Evolutionary conservation across 2,888 invertebrate genomes (phyloP), one percentile per base, ranked within the genome.

Genomic region (Drosophila tanythrix): DNA sequence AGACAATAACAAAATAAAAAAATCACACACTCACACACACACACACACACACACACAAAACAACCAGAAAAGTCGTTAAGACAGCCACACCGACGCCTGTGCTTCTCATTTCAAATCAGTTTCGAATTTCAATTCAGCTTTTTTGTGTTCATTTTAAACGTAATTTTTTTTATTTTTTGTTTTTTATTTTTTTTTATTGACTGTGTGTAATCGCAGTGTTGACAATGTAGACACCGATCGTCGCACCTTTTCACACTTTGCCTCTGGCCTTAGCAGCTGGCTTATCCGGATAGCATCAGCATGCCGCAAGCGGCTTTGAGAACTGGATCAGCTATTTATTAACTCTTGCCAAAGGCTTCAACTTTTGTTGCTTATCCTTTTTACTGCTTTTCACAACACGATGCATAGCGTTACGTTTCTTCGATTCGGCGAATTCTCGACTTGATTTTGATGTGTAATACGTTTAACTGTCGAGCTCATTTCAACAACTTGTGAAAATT

Each of bases 191-290:
- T 74, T 55, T 52, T 31, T 51, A 38, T 60, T 64, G 50, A 29
- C 27, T 27, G 5, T 53, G 33, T 74, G 70, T 81, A 69, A 76
- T 74, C 77, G 76, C 82, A 73, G 75, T 76, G 85, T 81, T 76
- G 89, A 89, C 89, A 90, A 83, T 82, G 76, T 75, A 77, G 70
- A 71, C 68, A 57, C n/a, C 60, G 58, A 27, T 57, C 61, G 81
- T 83, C 87, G 88, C 90, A 90, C 88, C 88, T 89, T 85, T 88
- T 82, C 77, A 77, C 82, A 79, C 80, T 74, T 74, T 74, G 73
- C 63, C 63, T 51, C 33, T 35, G 58, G 36, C 40, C 53, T 27
- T 25, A 70, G 70, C 74, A 27, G 36, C 56, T 38, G 63, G 82
- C 63, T 69, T 76, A 79, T 71, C 76, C 68, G 29, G 29, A 60